Percentiles rank a stretch among this genome's conserved stretches.
Conservation (phyloP, 2,888 invertebrate genomes). For the Trisateles emortualis region DNA sequence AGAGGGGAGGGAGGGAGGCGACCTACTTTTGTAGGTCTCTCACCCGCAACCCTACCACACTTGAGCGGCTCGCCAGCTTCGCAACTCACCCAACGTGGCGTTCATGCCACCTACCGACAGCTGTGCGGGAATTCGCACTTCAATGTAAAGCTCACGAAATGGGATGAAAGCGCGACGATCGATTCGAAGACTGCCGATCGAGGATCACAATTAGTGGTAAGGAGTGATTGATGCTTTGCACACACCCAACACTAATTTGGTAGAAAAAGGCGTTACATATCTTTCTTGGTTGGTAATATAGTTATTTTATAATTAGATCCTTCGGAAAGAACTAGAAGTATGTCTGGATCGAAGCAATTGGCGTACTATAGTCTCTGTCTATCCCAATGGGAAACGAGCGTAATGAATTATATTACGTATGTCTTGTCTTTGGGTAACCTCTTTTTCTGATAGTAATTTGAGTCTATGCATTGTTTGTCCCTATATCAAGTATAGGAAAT, state of each 20-base stretch:
- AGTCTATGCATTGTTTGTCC: too few relatives aligned
- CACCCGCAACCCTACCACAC: conserved; percentile 59
- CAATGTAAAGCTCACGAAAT: conserved; percentile 65
- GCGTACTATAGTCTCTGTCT: too few relatives aligned
- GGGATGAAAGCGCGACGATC: conserved; percentile 62
- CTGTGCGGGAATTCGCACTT: conserved; percentile 64
- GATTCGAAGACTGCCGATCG: conserved; percentile 64
- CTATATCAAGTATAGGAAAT: too few relatives aligned
- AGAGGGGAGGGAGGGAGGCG: conserved; percentile 59
- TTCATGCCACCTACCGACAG: conserved; percentile 55
- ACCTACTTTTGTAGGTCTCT: conserved; percentile 75
- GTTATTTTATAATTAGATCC: background rate
- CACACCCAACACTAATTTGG: conserved; percentile 5
- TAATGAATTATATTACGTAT: too few relatives aligned
- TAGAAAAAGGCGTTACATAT: conserved; percentile 1
- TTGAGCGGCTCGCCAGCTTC: conserved; percentile 50
- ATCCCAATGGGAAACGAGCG: too few relatives aligned
- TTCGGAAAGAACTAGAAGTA: too few relatives aligned
- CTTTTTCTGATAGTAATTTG: too few relatives aligned
- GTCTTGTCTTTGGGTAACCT: too few relatives aligned
- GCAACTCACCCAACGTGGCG: conserved; percentile 57
- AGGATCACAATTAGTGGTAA: conserved; percentile 60
- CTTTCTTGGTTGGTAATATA: background rate
- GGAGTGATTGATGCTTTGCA: conserved; percentile 17
- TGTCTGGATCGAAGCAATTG: too few relatives aligned